A percentile compares a stretch with the other conserved stretches of the same genome.
These are phyloP conservation scores for Urosaurus nigricauda DNA, from an alignment of 2,797 vertebrate species.

Conservation along the genomic window DNA sequence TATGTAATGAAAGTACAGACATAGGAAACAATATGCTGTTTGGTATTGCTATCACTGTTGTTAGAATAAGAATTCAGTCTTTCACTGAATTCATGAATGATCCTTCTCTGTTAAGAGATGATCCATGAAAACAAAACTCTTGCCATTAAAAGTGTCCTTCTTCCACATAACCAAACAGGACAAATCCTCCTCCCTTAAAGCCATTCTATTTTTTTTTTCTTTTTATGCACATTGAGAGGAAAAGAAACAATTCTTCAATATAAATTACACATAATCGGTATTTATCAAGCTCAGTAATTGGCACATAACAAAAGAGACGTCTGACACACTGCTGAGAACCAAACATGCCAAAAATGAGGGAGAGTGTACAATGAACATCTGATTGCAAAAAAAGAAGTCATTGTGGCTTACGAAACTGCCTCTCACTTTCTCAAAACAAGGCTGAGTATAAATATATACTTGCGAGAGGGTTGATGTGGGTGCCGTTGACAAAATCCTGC, in stretches of 20 bases:
- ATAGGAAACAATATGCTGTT: background rate
- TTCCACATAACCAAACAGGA: background rate
- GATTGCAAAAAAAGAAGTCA: constrained; percentile 52
- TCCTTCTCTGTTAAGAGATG: background rate
- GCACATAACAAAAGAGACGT: constrained; percentile 71
- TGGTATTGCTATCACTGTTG: background rate
- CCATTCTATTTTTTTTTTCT: background rate
- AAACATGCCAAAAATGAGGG: constrained; percentile 62
- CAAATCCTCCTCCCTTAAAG: constrained; percentile 40
- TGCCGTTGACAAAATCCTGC: background rate
- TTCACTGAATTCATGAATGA: background rate
- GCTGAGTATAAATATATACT: background rate
- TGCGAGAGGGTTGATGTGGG: background rate
- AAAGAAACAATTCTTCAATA: constrained; percentile 66
- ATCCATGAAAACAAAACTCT: background rate
- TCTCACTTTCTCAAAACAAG: constrained; percentile 30
- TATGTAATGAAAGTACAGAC: no score
- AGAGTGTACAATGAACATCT: constrained; percentile 55
- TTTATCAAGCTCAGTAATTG: constrained; percentile 77
- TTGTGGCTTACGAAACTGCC: constrained; percentile 36
- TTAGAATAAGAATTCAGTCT: background rate
- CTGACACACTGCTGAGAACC: constrained; percentile 69
- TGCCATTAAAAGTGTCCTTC: background rate
- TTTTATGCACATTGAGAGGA: constrained; percentile 46
- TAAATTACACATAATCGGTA: constrained; percentile 76